Conservation (phyloP, 2,113 vertebrate species). For the Cairina moschata region DNA sequence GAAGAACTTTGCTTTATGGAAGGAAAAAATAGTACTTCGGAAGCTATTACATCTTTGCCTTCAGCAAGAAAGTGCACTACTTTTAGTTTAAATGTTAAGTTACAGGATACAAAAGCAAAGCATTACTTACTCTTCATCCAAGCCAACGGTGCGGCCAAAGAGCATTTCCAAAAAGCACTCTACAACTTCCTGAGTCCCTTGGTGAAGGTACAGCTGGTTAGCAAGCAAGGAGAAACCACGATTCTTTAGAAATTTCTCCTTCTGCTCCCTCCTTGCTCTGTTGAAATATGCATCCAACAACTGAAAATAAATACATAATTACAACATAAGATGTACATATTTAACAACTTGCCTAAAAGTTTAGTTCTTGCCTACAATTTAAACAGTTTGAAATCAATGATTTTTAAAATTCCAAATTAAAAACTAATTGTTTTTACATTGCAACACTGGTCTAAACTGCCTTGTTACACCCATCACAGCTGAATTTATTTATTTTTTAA, state of each 20-base stretch:
- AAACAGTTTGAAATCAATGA: background rate
- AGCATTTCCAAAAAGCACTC: slow-evolving; percentile 95
- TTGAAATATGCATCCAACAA: slow-evolving; percentile 94
- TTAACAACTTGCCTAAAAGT: background rate
- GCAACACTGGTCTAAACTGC: background rate
- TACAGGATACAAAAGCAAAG: background rate
- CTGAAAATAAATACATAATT: slow-evolving; percentile 76
- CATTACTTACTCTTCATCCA: slow-evolving; percentile 93
- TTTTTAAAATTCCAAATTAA: background rate
- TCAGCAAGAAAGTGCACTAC: background rate
- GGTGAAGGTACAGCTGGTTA: slow-evolving; percentile 96
- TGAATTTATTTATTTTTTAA: background rate
- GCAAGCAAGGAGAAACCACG: slow-evolving; percentile 96
- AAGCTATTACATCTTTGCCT: background rate
- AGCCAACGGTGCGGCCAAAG: slow-evolving; percentile 85
- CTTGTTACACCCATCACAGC: background rate
- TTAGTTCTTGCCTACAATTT: background rate
- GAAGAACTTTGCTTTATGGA: background rate
- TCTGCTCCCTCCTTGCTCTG: slow-evolving; percentile 93
- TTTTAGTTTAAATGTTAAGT: background rate
- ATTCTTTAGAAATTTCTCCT: slow-evolving; percentile 96
- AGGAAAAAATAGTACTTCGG: background rate
- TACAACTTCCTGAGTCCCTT: slow-evolving; percentile 88
- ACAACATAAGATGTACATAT: background rate
- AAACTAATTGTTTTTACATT: background rate